Base-by-base conservation (phyloP, 2,797 vertebrate genomes). In the Rhodeus uyekii region DNA sequence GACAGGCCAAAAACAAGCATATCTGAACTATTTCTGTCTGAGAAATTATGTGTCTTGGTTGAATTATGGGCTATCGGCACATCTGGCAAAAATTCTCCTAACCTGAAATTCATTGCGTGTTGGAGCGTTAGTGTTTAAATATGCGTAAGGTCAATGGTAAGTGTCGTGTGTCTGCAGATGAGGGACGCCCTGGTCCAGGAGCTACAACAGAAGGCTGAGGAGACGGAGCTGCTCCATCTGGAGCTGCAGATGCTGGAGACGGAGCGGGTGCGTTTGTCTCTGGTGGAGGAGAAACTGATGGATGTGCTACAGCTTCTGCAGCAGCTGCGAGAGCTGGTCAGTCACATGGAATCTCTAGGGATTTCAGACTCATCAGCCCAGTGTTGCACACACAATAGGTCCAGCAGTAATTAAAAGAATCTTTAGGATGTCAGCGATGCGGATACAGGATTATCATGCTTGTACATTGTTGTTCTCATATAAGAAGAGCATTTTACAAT, bases 201-300 rank as follows among this genome's bases (percentile, higher is more conserved):
- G 87, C 91, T 95, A 29, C 96, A 95, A 90, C 94, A 93, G 88
- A 96, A 96, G 88, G 92, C 85, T 0, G 94, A 95, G 50, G 96
- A 98, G 91, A 91, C 92, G 0, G 96, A 96, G 83, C 82, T 94
- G 61, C 91, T 98, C 72, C 95, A 95, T 90, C 90, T 94, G 94
- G 97, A 98, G 92, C 94, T 98, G 82, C 97, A 97, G 91, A 95
- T 96, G 96, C 76, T 98, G 91, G 97, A 99, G 91, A 95, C 96
- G 0, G 97, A 98, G 91, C 90, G 96, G 72, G 96, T 97, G 9
- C 94, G 96, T 39, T 90, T 95, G 78, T 94, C 93, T 1, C 88
- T 95, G 84, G 93, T 95, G 86, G 97, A 97, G 86, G 97, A 98
- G 89, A 98, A 98, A 89, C 95, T 98, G n/a, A 86, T 95, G 90